Evolutionary conservation across 2,797 vertebrate species (phyloP).

Genomic region (Microchirus variegatus): DNA sequence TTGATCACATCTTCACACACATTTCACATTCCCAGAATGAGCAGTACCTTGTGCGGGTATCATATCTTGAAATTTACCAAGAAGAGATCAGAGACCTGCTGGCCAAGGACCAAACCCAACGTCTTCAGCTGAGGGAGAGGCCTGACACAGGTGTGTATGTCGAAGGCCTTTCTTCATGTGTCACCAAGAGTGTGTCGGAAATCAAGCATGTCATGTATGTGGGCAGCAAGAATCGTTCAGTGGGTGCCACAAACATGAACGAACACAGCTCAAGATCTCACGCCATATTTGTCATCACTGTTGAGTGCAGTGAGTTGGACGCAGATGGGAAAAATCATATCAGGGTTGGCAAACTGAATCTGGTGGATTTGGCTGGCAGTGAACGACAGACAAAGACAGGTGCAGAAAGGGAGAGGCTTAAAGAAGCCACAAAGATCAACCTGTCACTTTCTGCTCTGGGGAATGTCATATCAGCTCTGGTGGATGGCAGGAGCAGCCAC

Average conservation of each 20-base stretch:
- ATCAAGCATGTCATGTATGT: constrained; percentile 97
- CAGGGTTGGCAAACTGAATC: constrained; percentile 94
- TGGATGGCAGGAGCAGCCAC: constrained; percentile 95
- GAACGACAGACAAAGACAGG: constrained; percentile 95
- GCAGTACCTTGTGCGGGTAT: constrained; percentile 94
- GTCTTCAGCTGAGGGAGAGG: constrained; percentile 91
- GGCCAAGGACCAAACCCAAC: constrained; percentile 89
- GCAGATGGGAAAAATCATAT: constrained; percentile 96
- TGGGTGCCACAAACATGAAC: constrained; percentile 97
- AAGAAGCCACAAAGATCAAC: constrained; percentile 98
- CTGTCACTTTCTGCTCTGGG: constrained; percentile 96
- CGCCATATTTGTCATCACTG: constrained; percentile 95
- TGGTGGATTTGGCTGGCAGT: constrained; percentile 95
- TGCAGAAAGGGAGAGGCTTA: constrained; percentile 90
- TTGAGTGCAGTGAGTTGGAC: constrained; percentile 94
- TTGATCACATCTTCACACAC: constrained; percentile 97
- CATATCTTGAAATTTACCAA: constrained; percentile 97
- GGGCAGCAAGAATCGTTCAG: constrained; percentile 96
- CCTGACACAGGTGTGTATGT: constrained; percentile 95
- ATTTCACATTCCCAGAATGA: constrained; percentile 98
- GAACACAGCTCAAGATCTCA: constrained; percentile 97
- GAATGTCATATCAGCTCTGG: constrained; percentile 96
- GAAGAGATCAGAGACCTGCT: constrained; percentile 96
- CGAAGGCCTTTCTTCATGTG: constrained; percentile 93
- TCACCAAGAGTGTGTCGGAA: constrained; percentile 93